Percentiles rank a stretch among this genome's conserved stretches.
phyloP scores from a whole-genome alignment of 2,113 vertebrate genomes.

The Hipposideros armiger region DNA sequence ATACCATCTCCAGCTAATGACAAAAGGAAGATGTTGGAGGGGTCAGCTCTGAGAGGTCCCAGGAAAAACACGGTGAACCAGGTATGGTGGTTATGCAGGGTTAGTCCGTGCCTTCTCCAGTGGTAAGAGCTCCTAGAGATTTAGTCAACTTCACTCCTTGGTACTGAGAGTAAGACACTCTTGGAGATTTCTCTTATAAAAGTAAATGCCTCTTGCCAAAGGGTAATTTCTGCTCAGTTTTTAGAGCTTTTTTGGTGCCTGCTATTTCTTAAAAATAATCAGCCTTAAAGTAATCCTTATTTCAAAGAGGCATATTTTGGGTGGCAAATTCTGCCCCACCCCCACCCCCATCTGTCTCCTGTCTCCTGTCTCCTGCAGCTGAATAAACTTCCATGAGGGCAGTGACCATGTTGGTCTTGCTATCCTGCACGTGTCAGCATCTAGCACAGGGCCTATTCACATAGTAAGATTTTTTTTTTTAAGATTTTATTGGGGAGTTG shows the following conservation, averaged over 20 bases:
- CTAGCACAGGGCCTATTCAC: neutral
- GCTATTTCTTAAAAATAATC: neutral
- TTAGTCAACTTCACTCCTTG: neutral
- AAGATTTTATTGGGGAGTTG: no score
- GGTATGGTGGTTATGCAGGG: neutral
- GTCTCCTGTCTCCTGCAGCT: neutral
- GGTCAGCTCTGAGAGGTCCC: neutral
- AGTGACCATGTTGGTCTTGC: accelerated
- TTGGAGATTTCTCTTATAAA: neutral
- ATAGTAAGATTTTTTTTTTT: neutral
- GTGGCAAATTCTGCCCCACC: neutral
- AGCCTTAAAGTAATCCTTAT: neutral
- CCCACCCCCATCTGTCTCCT: neutral
- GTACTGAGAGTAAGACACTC: neutral
- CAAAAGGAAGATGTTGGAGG: neutral
- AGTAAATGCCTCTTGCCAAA: neutral
- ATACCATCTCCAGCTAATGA: neutral
- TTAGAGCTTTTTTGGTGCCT: neutral
- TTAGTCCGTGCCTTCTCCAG: neutral
- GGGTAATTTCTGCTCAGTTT: neutral
- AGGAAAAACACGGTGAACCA: neutral
- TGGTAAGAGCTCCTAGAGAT: neutral
- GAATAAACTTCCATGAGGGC: neutral
- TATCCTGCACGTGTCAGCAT: neutral
- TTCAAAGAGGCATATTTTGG: neutral